phyloP scores from a whole-genome alignment of 2,888 invertebrate species.

The Diachrysia chrysitis region DNA sequence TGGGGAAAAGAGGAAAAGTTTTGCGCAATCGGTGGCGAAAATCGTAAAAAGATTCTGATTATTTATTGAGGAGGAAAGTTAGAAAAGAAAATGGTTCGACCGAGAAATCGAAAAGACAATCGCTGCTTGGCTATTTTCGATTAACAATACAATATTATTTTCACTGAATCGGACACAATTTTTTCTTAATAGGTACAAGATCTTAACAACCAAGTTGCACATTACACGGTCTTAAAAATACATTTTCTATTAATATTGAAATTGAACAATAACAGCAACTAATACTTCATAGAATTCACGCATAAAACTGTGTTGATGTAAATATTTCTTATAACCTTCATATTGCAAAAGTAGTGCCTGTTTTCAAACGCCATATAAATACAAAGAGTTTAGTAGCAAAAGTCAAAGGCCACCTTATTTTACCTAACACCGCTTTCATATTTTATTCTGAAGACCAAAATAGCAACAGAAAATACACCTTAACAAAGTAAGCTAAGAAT shows the following conservation, averaged over 20 bases:
- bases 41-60: constrained; percentile 5
- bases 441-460: constrained; percentile 8
- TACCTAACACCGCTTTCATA: neutral
- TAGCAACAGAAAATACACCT: constrained; percentile 6
- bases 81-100: neutral
- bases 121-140: constrained; percentile 4
- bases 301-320: too few species aligned
- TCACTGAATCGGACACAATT: too few species aligned
- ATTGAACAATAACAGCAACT: too few species aligned
- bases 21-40: neutral
- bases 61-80: neutral
- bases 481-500: neutral
- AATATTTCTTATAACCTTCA: too few species aligned
- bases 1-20: constrained; percentile 5
- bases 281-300: too few species aligned
- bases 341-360: neutral
- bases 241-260: too few species aligned
- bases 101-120: constrained; percentile 1
- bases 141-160: constrained; percentile 1
- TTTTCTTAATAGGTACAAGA: too few species aligned
- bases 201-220: too few species aligned
- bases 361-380: neutral
- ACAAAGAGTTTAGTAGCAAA: neutral
- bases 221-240: too few species aligned
- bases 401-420: neutral